phyloP scores from a whole-genome alignment of 2,888 invertebrate species.

The Cosmorhoe ocellata region DNA sequence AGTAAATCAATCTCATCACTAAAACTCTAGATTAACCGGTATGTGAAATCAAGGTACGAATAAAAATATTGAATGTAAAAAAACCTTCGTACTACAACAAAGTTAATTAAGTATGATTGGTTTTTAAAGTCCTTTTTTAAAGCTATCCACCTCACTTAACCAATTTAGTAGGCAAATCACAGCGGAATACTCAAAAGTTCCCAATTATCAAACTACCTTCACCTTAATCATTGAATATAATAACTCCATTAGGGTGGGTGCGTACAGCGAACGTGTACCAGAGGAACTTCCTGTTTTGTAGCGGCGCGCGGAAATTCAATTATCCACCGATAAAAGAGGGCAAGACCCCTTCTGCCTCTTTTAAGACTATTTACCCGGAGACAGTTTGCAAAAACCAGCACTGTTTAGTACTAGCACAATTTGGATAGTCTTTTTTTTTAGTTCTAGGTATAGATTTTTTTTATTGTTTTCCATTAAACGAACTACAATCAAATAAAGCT shows the following conservation, averaged over 20 bases:
- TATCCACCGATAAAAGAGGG: conserved; percentile 73
- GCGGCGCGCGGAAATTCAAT: conserved; percentile 77
- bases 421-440: no score
- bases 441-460: no score
- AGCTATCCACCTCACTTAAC: not conserved
- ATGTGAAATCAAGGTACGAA: no score
- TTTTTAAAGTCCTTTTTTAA: not conserved
- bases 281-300: conserved; percentile 73
- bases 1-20: no score
- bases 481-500: no score
- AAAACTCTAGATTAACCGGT: no score
- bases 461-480: no score
- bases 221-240: conserved; percentile 26
- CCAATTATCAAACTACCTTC: conserved; percentile 6
- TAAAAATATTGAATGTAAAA: no score
- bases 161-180: no score
- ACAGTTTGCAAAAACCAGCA: conserved; percentile 7
- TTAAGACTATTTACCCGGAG: conserved; percentile 1
- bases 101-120: no score
- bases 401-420: no score
- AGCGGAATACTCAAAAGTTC: not conserved
- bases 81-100: no score
- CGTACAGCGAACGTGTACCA: conserved; percentile 62
- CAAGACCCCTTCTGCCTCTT: conserved; percentile 37
- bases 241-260: conserved; percentile 48